Conservation (phyloP, 2,797 vertebrate species). For the Thamnophis elegans region DNA sequence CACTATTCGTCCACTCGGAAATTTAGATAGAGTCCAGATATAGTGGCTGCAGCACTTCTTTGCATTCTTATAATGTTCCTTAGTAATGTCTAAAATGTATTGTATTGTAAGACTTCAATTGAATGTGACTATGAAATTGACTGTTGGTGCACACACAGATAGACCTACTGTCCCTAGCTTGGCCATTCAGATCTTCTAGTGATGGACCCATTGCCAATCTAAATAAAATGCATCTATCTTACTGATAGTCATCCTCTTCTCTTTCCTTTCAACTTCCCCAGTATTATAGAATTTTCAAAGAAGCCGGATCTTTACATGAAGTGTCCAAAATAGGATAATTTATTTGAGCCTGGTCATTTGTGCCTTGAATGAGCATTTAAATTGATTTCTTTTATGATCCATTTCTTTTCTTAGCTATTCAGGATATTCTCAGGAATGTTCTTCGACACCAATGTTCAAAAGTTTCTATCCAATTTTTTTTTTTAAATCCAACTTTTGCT, state of each 20-base stretch:
- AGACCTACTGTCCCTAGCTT: not conserved
- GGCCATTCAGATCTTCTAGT: not conserved
- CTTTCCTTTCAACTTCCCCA: not conserved
- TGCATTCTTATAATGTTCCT: not conserved
- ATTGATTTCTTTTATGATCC: too few species aligned
- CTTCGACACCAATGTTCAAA: too few species aligned
- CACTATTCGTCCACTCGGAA: not conserved
- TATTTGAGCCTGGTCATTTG: too few species aligned
- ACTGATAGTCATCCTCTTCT: not conserved
- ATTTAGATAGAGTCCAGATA: not conserved
- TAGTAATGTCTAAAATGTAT: not conserved
- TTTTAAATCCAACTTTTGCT: too few species aligned
- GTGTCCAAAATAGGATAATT: too few species aligned
- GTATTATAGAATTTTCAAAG: not conserved
- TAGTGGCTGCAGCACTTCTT: not conserved
- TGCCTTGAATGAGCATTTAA: too few species aligned
- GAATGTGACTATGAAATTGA: not conserved
- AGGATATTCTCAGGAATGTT: too few species aligned
- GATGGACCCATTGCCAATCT: not conserved
- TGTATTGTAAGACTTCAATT: not conserved
- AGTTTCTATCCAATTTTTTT: too few species aligned
- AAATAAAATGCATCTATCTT: not conserved
- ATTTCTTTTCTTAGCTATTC: too few species aligned
- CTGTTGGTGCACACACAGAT: not conserved
- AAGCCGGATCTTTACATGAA: not conserved